phyloP scores from a whole-genome alignment of 2,888 invertebrate genomes.

The Caenorhabditis parvicauda region DNA sequence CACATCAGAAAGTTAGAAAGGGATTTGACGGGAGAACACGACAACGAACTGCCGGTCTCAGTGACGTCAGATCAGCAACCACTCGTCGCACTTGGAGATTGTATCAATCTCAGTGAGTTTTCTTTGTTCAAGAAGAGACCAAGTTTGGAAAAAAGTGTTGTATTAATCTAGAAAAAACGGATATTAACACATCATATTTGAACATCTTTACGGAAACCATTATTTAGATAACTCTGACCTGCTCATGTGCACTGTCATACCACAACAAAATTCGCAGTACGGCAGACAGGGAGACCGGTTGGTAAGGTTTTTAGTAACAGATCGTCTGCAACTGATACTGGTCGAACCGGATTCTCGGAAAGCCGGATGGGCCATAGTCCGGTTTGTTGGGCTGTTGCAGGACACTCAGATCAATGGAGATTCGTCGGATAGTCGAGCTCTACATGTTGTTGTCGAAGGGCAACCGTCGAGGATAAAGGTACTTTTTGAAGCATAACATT shows the following conservation, averaged over 20 bases:
- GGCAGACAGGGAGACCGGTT: constrained; percentile 74
- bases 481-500: constrained; percentile 17
- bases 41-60: constrained; percentile 80
- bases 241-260: constrained; percentile 83
- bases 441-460: constrained; percentile 72
- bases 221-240: constrained; percentile 89
- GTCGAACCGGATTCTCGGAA: constrained; percentile 93
- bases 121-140: too few relatives aligned
- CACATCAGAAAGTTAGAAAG: constrained; percentile 38
- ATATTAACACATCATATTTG: too few relatives aligned
- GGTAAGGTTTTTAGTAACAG: constrained; percentile 87
- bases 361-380: constrained; percentile 95
- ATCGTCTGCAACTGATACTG: constrained; percentile 87
- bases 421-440: constrained; percentile 90
- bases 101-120: constrained; percentile 84
- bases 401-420: constrained; percentile 93
- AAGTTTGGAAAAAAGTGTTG: too few relatives aligned
- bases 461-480: constrained; percentile 31
- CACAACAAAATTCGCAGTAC: constrained; percentile 64
- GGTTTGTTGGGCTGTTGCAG: constrained; percentile 86
- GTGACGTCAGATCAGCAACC: constrained; percentile 76
- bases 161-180: neutral
- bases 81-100: constrained; percentile 87
- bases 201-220: neutral
- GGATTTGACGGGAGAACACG: constrained; percentile 69